A percentile compares a stretch with the other conserved stretches of the same genome.
phyloP scores from a whole-genome alignment of 2,113 vertebrate genomes.

The Cacatua alba region DNA sequence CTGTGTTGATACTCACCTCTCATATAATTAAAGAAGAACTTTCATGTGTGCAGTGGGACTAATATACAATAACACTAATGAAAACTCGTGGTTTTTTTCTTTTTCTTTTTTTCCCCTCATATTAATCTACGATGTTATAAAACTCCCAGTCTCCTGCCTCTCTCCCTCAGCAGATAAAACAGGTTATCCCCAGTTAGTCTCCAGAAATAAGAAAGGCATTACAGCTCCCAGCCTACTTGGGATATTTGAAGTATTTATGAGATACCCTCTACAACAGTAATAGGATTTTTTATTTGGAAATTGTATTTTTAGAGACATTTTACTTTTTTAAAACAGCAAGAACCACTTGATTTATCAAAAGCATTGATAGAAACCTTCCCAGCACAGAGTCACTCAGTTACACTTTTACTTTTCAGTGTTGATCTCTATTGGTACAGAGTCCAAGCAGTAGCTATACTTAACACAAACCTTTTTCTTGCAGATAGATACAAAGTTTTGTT shows the following conservation, averaged over 20 bases:
- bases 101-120: not conserved
- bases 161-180: not conserved
- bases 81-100: not conserved
- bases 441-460: not conserved
- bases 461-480: not conserved
- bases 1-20: constrained; percentile 35
- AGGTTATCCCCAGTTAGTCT: constrained; percentile 6
- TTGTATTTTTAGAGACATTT: not conserved
- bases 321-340: not conserved
- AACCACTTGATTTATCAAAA: not conserved
- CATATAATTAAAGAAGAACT: constrained; percentile 39
- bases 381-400: not conserved
- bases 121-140: constrained; percentile 7
- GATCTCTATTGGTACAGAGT: not conserved
- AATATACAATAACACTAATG: constrained; percentile 16
- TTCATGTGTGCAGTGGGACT: not conserved
- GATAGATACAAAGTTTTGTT: not conserved
- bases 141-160: not conserved
- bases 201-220: constrained; percentile 1
- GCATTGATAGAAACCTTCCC: not conserved
- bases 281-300: not conserved
- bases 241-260: constrained; percentile 31
- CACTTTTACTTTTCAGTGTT: not conserved
- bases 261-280: not conserved
- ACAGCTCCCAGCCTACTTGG: not conserved